Percentiles rank a stretch among this genome's conserved stretches.
Conservation (phyloP, 1,140 invertebrate genomes). For the Caenorhabditis elegans region WBcel235 BX284605.5:8636501-8637000, state of each 20-base stretch:
- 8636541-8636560: not conserved
- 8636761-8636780: not conserved
- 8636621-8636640: not conserved
- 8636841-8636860: slow-evolving; percentile 7
- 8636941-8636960: not conserved
- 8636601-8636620: not conserved
- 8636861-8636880: not conserved
- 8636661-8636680: not conserved
- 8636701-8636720: too few relatives aligned
- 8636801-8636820: slow-evolving; percentile 5
- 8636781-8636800: not conserved
- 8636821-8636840: not conserved
- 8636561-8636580: not conserved
- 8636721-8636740: slow-evolving; percentile 2
- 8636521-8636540: too few relatives aligned
- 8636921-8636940: not conserved
- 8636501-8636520: too few relatives aligned
- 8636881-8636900: slow-evolving; percentile 13
- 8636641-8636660: not conserved
- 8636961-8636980: not conserved
- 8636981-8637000: too few relatives aligned
- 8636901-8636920: not conserved
- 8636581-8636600: not conserved
- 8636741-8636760: slow-evolving; percentile 19
- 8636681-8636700: not conserved